Evolutionary conservation across 2,888 invertebrate species (phyloP).

Genomic region (Quadroppia sp.): DNA sequence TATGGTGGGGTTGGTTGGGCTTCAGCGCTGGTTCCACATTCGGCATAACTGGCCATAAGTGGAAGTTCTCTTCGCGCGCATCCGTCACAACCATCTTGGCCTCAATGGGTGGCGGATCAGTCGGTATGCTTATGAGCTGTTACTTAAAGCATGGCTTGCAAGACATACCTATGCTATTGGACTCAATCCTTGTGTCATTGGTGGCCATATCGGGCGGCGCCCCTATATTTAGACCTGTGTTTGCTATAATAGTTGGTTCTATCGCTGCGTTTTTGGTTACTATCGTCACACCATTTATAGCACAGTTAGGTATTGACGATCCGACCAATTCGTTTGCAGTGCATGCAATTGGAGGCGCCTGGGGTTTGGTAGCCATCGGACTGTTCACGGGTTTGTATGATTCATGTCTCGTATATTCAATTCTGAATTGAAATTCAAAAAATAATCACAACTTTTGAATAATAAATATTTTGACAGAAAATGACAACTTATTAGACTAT

Average conservation of each 20-base stretch:
- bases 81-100: slow-evolving; percentile 87
- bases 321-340: slow-evolving; percentile 51
- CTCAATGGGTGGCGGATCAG: slow-evolving; percentile 81
- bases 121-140: slow-evolving; percentile 57
- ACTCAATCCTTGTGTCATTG: slow-evolving; percentile 51
- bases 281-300: slow-evolving; percentile 47
- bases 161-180: slow-evolving; percentile 50
- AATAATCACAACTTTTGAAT: too few relatives aligned
- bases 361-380: slow-evolving; percentile 81
- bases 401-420: too few relatives aligned
- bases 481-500: slow-evolving; percentile 73
- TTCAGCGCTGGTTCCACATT: slow-evolving; percentile 77
- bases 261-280: slow-evolving; percentile 49
- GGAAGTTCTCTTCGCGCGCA: slow-evolving; percentile 78
- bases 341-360: slow-evolving; percentile 50
- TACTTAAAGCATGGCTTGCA: slow-evolving; percentile 48
- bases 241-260: slow-evolving; percentile 50
- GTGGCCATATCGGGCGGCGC: slow-evolving; percentile 52
- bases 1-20: slow-evolving; percentile 97
- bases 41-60: slow-evolving; percentile 72
- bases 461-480: slow-evolving; percentile 55
- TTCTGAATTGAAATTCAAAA: too few relatives aligned
- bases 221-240: slow-evolving; percentile 51
- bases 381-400: slow-evolving; percentile 63
- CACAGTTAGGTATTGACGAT: slow-evolving; percentile 50